Conservation (phyloP, 2,797 vertebrate genomes). For the Moxostoma hubbsi region DNA sequence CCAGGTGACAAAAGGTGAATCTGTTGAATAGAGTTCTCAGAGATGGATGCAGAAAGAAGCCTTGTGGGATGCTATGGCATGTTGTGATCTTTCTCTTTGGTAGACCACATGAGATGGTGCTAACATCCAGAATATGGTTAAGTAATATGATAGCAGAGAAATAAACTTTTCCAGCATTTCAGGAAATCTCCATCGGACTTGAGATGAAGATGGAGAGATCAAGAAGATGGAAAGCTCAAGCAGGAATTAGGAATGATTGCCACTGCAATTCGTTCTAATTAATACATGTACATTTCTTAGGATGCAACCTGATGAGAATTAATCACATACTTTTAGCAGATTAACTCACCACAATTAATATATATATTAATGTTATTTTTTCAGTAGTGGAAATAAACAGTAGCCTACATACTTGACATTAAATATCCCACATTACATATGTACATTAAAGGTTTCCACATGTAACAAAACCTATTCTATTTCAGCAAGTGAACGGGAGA, state of each 20-base stretch:
- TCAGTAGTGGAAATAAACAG: not conserved
- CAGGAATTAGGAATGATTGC: conserved; percentile 69
- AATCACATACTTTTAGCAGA: not conserved
- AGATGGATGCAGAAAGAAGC: conserved; percentile 64
- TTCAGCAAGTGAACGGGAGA: not conserved
- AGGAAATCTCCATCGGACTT: conserved; percentile 63
- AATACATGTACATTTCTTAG: conserved; percentile 50
- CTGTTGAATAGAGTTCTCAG: conserved; percentile 65
- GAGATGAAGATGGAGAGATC: conserved; percentile 72
- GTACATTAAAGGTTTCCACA: too few species aligned
- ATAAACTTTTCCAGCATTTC: conserved; percentile 59
- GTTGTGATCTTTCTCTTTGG: conserved; percentile 68
- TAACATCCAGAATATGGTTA: conserved; percentile 62
- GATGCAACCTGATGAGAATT: conserved; percentile 33
- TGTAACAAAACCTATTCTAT: too few species aligned
- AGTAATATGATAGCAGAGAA: conserved; percentile 61
- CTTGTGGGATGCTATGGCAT: conserved; percentile 77
- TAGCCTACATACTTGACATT: too few species aligned
- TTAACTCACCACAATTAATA: not conserved
- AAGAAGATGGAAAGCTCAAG: not conserved
- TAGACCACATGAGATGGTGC: conserved; percentile 67
- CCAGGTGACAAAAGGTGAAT: conserved; percentile 75
- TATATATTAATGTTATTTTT: not conserved
- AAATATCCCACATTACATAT: too few species aligned
- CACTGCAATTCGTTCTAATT: conserved; percentile 63